These are phyloP conservation scores for Pinna nobilis DNA, from an alignment of 1,140 invertebrate species.

Conservation along the genomic window DNA sequence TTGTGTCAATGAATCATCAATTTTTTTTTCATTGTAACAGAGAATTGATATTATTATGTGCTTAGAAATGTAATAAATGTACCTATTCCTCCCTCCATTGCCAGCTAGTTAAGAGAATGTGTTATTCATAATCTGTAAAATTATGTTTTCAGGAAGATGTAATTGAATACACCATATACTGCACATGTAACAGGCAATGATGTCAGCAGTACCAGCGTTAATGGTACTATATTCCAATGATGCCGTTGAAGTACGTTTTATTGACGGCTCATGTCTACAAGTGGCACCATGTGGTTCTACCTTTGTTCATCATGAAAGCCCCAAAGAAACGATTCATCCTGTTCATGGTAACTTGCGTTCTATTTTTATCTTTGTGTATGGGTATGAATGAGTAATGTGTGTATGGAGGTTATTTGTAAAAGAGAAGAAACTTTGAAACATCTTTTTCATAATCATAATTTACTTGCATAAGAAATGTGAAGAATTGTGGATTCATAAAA, in stretches of 20 bases:
- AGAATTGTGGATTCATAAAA: too few species aligned
- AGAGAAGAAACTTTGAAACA: too few species aligned
- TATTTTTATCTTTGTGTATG: too few species aligned
- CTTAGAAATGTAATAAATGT: too few species aligned
- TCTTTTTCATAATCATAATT: too few species aligned
- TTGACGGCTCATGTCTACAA: constrained; percentile 56
- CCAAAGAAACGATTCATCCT: constrained; percentile 41
- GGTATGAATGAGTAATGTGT: too few species aligned
- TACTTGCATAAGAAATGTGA: too few species aligned
- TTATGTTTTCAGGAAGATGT: neutral
- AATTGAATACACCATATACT: too few species aligned
- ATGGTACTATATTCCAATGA: constrained; percentile 63
- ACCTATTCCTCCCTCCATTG: too few species aligned
- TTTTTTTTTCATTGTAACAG: constrained; percentile 5
- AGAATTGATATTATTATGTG: too few species aligned
- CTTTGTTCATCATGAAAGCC: constrained; percentile 55
- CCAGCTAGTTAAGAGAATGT: too few species aligned
- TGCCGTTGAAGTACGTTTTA: constrained; percentile 58
- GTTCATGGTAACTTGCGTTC: constrained; percentile 59
- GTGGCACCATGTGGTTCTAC: constrained; percentile 61
- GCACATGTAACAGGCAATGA: neutral
- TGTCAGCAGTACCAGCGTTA: constrained; percentile 25
- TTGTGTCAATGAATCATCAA: neutral
- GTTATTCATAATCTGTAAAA: neutral
- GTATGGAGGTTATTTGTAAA: too few species aligned